phyloP scores from a whole-genome alignment of 2,113 vertebrate genomes.

The Genyomyrus donnyi region DNA sequence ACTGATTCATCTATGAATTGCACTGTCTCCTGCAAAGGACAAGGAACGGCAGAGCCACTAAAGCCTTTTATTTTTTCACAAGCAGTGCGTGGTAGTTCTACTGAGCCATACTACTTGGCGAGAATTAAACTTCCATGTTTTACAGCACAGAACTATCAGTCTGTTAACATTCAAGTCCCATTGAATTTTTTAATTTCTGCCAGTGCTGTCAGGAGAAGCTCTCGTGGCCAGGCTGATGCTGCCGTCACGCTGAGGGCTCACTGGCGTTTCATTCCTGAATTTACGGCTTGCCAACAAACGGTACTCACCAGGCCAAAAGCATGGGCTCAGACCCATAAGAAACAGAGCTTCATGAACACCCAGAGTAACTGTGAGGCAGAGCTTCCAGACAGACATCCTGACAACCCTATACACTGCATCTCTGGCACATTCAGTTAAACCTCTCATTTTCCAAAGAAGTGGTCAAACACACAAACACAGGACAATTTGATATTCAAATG shows the following conservation, averaged over 20 bases:
- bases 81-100: conserved; percentile 28
- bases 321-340: conserved; percentile 34
- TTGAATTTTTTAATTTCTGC: neutral
- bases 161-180: conserved; percentile 13
- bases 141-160: neutral
- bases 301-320: conserved; percentile 34
- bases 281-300: conserved; percentile 32
- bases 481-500: neutral
- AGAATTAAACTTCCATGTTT: conserved; percentile 9
- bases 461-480: neutral
- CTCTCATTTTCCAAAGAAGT: neutral
- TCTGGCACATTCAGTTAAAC: conserved; percentile 15
- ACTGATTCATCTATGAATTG: conserved; percentile 29
- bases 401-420: neutral
- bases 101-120: conserved; percentile 24
- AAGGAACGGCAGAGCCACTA: conserved; percentile 4
- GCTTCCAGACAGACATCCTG: conserved; percentile 10
- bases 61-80: conserved; percentile 30
- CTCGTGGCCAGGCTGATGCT: conserved; percentile 15
- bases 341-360: conserved; percentile 26
- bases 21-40: conserved; percentile 21
- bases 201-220: neutral
- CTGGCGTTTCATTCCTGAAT: conserved; percentile 40
- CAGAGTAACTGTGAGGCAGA: conserved; percentile 30
- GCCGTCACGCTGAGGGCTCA: conserved; percentile 29